Evolutionary conservation across 2,113 vertebrate species (phyloP), one percentile per base, ranked within the genome.

Genomic region (Redunca redunca): DNA sequence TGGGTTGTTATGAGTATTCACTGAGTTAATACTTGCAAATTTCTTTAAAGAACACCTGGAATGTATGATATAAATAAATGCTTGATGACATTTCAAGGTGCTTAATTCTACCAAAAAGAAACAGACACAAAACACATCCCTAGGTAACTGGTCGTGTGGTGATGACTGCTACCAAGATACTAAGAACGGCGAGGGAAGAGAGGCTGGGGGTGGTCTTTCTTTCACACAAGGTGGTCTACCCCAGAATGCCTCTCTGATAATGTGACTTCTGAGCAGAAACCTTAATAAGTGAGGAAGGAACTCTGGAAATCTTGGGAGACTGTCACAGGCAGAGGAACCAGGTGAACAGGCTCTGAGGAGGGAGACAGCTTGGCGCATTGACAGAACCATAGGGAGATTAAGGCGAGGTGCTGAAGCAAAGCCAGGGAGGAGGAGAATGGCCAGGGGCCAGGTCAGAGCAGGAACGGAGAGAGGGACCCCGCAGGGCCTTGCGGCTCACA

Each of bases 61-160:
- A 74, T 48, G 77, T 64, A 16, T 52, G 15, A 43, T 25, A 14
- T 15, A 64, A 71, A 15, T 43, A 50, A 82, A n/a, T 1, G 6
- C n/a, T 46, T 81, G 33, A 53, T 12, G 74, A 62, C 67, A 80
- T 80, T 80, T 90, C 33, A 87, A 78, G 19, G 10, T 58, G 25
- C 11, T 71, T 43, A 43, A 62, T 74, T 80, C 13, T 67, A 80
- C 19, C 28, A 26, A 80, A 89, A 53, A n/a, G 16, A 86, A 36
- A 43, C 7, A 71, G 15, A 36, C 14, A 58, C n/a, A 17, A 62
- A 90, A n/a, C 19, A 23, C n/a, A 28, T 3, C 25, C 5, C 14
- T 43, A 6, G 4, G 8, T 9, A 25, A 74, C 1, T 46, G 7
- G 15, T 57, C 3, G 64, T 1, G 1, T 7, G 3, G 2, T 33